Base-by-base conservation (phyloP, 2,888 invertebrate genomes). In the Furcula furcula region DNA sequence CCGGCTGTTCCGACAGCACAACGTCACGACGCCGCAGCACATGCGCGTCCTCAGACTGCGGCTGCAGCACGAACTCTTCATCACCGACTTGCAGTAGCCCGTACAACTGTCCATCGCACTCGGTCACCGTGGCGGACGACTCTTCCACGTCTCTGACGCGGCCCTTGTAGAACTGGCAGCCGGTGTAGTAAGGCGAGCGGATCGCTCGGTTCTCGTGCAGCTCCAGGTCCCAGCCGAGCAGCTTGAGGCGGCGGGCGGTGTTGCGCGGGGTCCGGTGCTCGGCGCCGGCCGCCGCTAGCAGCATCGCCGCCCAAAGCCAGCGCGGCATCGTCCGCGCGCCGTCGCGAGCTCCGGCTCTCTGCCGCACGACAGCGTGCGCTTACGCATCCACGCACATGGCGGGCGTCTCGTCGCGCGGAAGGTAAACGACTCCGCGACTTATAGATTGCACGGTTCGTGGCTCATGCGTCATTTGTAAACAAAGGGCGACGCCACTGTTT, bases 391-490 rank as follows among this genome's bases (percentile, higher is more conserved):
- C 85, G 82, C 85, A 81, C 85, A 84, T 81, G 80, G 77, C 83
- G 78, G 63, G 70, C 79, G 85, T 76, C 85, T 77, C 84, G 81
- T 66, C 74, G 78, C 83, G 67, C 76, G 80, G 80, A 84, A 84
- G 85, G 86, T 86, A 83, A 84, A 82, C 87, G 86, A 87, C 87
- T 86, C 85, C 80, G 76, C 73, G 70, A 67, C 72, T 73, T 72
- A 72, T 73, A 76, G 76, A 79, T 76, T 85, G 86, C 86, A 85
- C 75, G 74, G 76, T 71, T 55, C 68, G 64, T 60, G 69, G 72
- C 71, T 59, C 79, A 79, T 84, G 84, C 86, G 87, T 86, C 85
- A 86, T 80, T 80, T 76, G 85, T 86, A 86, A 87, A 87, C 85
- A 88, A 86, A 86, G 85, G 82, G 84, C 75, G 76, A 61, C 12